Conservation (phyloP, 2,113 vertebrate species). For the Psettodes erumei region DNA sequence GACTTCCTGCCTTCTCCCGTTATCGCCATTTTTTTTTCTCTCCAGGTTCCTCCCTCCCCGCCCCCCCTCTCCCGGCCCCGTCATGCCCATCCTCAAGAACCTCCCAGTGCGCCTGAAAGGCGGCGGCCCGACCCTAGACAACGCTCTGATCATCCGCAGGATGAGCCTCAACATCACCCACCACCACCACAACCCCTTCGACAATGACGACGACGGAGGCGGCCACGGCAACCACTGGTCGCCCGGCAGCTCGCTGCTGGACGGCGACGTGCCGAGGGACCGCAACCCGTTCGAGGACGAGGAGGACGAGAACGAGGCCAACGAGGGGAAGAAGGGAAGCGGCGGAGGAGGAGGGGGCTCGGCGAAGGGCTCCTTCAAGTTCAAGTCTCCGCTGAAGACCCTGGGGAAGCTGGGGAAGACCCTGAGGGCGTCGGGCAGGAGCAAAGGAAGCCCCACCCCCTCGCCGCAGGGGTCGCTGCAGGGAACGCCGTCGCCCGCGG, state of each 20-base stretch:
- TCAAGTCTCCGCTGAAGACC: slow-evolving; percentile 86
- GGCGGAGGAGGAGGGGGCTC: slow-evolving; percentile 58
- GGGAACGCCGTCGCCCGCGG: slow-evolving; percentile 73
- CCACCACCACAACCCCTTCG: slow-evolving; percentile 83
- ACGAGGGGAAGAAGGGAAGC: slow-evolving; percentile 74
- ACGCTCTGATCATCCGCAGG: slow-evolving; percentile 82
- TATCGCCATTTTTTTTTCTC: neutral
- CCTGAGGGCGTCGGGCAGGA: slow-evolving; percentile 73
- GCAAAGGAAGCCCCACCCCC: slow-evolving; percentile 70
- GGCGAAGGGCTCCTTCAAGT: slow-evolving; percentile 76
- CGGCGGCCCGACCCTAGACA: slow-evolving; percentile 71
- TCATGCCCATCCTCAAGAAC: slow-evolving; percentile 89
- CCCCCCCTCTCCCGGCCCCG: slow-evolving; percentile 34
- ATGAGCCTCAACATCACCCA: slow-evolving; percentile 81
- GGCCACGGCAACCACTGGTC: slow-evolving; percentile 74
- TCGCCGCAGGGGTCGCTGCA: slow-evolving; percentile 76
- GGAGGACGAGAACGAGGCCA: slow-evolving; percentile 84
- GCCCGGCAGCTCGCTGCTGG: slow-evolving; percentile 75
- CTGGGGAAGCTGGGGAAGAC: slow-evolving; percentile 83
- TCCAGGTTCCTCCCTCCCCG: slow-evolving; percentile 17
- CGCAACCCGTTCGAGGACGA: slow-evolving; percentile 85
- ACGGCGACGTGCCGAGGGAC: slow-evolving; percentile 76
- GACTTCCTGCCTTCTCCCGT: too few species aligned
- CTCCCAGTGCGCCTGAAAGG: slow-evolving; percentile 81
- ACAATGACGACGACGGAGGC: slow-evolving; percentile 50